phyloP scores from a whole-genome alignment of 2,888 invertebrate species.

The Antheraea assamensis region DNA sequence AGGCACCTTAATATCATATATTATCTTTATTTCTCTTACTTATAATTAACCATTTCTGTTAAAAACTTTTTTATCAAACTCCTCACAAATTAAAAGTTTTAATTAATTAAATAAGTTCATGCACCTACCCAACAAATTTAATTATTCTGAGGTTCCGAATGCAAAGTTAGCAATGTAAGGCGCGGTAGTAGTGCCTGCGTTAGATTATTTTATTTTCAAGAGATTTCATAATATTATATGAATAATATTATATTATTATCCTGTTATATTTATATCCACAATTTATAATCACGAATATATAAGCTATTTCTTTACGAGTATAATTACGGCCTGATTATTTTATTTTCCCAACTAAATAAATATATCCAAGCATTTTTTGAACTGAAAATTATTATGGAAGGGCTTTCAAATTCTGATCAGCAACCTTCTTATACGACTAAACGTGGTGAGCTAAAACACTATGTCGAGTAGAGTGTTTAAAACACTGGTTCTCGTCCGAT shows the following conservation, averaged over 20 bases:
- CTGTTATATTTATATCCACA: neutral
- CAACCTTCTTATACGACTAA: too few species aligned
- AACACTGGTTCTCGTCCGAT: conserved; percentile 77
- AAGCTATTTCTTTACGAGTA: too few species aligned
- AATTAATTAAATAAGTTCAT: conserved; percentile 45
- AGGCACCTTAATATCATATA: neutral
- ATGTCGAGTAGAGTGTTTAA: too few species aligned
- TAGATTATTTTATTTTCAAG: neutral
- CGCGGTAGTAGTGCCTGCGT: neutral
- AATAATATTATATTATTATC: neutral
- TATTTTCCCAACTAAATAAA: too few species aligned
- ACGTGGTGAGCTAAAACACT: too few species aligned
- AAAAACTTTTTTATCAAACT: conserved; percentile 14
- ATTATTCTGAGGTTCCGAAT: conserved; percentile 25
- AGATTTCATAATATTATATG: neutral
- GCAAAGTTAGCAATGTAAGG: conserved; percentile 12
- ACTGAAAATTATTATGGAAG: too few species aligned
- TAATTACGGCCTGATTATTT: too few species aligned
- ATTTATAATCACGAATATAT: too few species aligned
- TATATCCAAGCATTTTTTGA: too few species aligned
- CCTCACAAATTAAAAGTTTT: conserved; percentile 46
- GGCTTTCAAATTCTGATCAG: too few species aligned
- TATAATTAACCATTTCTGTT: neutral
- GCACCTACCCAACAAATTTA: conserved; percentile 36
- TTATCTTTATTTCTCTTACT: neutral